These are phyloP conservation scores for Protophormia terraenovae DNA, from an alignment of 2,888 invertebrate genomes.

Conservation along the genomic window DNA sequence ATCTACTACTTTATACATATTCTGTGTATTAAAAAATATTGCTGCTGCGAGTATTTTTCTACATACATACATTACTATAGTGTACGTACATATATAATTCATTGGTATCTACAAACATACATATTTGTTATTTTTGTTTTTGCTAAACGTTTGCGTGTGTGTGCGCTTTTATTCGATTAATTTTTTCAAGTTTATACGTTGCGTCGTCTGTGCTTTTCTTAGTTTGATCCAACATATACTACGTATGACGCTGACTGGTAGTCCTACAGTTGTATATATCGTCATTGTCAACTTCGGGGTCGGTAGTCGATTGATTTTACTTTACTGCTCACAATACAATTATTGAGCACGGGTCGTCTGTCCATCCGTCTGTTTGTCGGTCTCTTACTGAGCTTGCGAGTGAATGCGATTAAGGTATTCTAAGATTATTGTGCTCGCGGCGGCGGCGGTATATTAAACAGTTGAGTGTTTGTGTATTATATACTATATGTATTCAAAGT, in stretches of 20 bases:
- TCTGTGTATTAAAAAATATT: not conserved
- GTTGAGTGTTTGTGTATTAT: not conserved
- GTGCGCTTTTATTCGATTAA: not conserved
- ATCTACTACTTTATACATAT: not conserved
- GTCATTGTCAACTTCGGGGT: slow-evolving; percentile 4
- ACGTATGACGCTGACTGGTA: slow-evolving; percentile 22
- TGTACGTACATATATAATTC: too few relatives aligned
- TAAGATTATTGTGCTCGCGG: slow-evolving; percentile 18
- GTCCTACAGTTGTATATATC: not conserved
- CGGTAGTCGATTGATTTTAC: slow-evolving; percentile 30
- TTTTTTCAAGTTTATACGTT: not conserved
- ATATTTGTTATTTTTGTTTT: not conserved
- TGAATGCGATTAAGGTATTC: not conserved
- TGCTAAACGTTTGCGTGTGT: not conserved
- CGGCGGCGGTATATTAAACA: slow-evolving; percentile 9
- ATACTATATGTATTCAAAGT: not conserved
- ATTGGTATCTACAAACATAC: too few relatives aligned
- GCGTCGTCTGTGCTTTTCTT: not conserved
- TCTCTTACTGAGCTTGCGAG: not conserved
- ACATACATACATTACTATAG: too few relatives aligned
- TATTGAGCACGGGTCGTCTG: slow-evolving; percentile 21
- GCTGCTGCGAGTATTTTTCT: not conserved
- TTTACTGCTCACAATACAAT: slow-evolving; percentile 18
- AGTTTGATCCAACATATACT: slow-evolving; percentile 32
- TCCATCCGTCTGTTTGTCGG: not conserved